These are phyloP conservation scores for Nymphalis c-album DNA, from an alignment of 2,888 invertebrate genomes.

Conservation along the genomic window DNA sequence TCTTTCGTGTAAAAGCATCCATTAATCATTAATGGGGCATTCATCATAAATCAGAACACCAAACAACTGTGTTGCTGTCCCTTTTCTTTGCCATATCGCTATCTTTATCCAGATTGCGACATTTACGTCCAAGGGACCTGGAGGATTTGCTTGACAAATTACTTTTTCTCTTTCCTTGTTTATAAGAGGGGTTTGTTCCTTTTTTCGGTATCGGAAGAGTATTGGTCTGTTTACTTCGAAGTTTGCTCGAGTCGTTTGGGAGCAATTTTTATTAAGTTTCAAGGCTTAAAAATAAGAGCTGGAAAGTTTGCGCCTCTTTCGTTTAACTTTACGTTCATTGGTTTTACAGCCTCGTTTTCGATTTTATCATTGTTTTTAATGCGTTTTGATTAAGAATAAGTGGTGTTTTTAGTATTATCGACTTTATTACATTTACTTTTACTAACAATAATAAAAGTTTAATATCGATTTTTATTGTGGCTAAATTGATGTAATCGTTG, in stretches of 20 bases:
- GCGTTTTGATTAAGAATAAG: conserved; percentile 30
- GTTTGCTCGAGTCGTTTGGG: conserved; percentile 70
- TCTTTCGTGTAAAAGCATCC: conserved; percentile 52
- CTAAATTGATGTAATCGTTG: conserved; percentile 6
- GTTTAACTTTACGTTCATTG: conserved; percentile 62
- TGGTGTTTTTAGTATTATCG: conserved; percentile 18
- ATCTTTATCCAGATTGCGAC: conserved; percentile 47
- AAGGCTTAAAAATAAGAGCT: conserved; percentile 48
- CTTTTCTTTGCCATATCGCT: conserved; percentile 37
- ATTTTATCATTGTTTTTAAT: conserved; percentile 52
- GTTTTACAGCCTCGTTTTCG: conserved; percentile 60
- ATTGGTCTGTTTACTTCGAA: conserved; percentile 69
- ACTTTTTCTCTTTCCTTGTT: conserved; percentile 74
- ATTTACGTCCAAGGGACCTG: conserved; percentile 54
- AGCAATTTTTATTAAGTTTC: conserved; percentile 77
- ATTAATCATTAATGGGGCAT: conserved; percentile 65
- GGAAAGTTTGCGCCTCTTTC: conserved; percentile 59
- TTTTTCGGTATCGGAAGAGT: conserved; percentile 51
- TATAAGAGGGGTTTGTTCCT: conserved; percentile 47
- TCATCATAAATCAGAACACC: conserved; percentile 56
- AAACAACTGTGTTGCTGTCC: conserved; percentile 35
- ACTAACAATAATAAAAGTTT: conserved; percentile 12
- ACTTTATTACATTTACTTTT: conserved; percentile 12
- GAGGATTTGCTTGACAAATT: conserved; percentile 78
- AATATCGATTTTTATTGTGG: conserved; percentile 4